phyloP scores from a whole-genome alignment of 2,888 invertebrate genomes.

The Lissonota sp. region DNA sequence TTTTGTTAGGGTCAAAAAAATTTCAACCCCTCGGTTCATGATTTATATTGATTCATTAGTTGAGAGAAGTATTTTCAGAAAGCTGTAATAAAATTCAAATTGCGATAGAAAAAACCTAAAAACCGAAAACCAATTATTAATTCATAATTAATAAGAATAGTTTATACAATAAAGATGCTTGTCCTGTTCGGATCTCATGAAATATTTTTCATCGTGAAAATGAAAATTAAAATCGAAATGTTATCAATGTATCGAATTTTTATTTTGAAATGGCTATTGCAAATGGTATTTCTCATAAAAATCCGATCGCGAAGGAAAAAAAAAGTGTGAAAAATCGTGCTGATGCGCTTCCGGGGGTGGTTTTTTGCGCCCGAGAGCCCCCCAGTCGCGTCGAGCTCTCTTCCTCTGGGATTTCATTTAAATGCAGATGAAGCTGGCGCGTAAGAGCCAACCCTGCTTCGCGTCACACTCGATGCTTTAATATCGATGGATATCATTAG shows the following conservation, averaged over 20 bases:
- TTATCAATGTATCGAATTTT: slow-evolving; percentile 30
- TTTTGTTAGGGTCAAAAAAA: too few relatives aligned
- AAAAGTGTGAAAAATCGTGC: slow-evolving; percentile 47
- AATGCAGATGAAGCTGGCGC: slow-evolving; percentile 76
- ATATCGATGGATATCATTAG: slow-evolving; percentile 79
- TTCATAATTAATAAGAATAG: too few relatives aligned
- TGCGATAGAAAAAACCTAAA: too few relatives aligned
- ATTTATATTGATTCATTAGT: too few relatives aligned
- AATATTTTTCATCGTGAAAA: too few relatives aligned
- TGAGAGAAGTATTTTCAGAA: too few relatives aligned
- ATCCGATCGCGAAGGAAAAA: slow-evolving; percentile 51
- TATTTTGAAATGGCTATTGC: slow-evolving; percentile 40
- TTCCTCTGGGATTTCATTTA: slow-evolving; percentile 77
- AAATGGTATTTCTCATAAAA: slow-evolving; percentile 24
- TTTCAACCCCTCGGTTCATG: too few relatives aligned
- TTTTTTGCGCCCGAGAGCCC: slow-evolving; percentile 48
- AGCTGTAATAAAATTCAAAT: too few relatives aligned
- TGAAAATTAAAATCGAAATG: too few relatives aligned
- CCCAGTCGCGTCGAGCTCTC: slow-evolving; percentile 55
- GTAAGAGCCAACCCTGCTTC: slow-evolving; percentile 67
- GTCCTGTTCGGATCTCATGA: too few relatives aligned
- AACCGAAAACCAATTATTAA: too few relatives aligned
- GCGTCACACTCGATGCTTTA: slow-evolving; percentile 74
- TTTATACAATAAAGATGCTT: too few relatives aligned
- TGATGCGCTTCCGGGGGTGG: slow-evolving; percentile 40